Evolutionary conservation across 1,140 invertebrate genomes (phyloP).

Genomic region (Magallana gigas): DNA sequence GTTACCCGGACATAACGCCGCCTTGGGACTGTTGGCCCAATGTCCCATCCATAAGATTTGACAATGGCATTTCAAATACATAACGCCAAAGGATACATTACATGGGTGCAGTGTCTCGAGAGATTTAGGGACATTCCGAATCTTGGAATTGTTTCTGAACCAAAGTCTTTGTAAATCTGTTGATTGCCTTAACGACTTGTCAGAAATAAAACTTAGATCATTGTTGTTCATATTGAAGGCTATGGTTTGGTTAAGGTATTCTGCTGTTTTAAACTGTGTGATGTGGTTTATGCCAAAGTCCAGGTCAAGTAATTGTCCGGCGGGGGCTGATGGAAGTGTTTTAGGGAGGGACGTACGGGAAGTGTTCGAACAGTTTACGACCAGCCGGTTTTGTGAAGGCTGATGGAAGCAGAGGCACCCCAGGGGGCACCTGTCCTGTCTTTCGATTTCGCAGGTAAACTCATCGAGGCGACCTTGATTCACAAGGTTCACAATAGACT

Average conservation of each 20-base stretch:
- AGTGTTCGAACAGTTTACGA: conserved; percentile 47
- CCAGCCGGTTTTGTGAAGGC: not conserved
- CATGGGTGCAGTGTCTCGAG: conserved; percentile 26
- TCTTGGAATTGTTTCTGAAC: not conserved
- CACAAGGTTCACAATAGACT: not conserved
- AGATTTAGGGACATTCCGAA: not conserved
- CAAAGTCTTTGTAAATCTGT: not conserved
- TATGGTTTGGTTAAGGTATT: not conserved
- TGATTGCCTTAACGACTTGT: not conserved
- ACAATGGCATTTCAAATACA: conserved; percentile 38
- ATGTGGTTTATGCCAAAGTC: conserved; percentile 37
- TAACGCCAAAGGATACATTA: not conserved
- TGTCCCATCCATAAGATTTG: conserved; percentile 33
- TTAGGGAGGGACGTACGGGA: not conserved
- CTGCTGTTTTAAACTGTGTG: not conserved
- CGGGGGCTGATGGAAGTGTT: not conserved
- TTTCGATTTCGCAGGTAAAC: conserved; percentile 30
- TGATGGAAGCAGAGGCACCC: conserved; percentile 34
- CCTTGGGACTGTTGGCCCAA: conserved; percentile 19
- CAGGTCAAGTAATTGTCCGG: not conserved
- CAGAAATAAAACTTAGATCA: not conserved
- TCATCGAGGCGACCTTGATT: not conserved
- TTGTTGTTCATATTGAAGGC: conserved; percentile 31
- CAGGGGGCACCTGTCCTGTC: conserved; percentile 12
- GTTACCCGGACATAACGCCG: not conserved